A percentile compares a stretch with the other conserved stretches of the same genome.
These are phyloP conservation scores for Paramuricea clavata DNA, from an alignment of 92 coral and sea anemone species.

Conservation along the genomic window DNA sequence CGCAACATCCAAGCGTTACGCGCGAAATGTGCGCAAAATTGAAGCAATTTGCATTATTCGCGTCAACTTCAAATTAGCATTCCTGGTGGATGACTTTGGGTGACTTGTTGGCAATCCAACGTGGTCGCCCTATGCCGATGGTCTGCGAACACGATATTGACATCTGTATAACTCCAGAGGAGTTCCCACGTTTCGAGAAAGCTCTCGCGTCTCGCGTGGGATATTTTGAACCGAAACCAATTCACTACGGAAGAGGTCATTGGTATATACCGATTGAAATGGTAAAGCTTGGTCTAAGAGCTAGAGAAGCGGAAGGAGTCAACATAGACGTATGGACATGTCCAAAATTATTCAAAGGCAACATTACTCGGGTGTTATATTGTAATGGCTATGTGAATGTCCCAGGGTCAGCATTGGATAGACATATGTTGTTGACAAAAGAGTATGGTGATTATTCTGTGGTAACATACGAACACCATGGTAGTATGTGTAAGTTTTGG, in stretches of 20 bases:
- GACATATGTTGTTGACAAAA: conserved; percentile 39
- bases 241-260: conserved; percentile 17
- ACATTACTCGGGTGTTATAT: too few species aligned
- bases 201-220: conserved; percentile 43
- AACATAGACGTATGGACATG: conserved; percentile 44
- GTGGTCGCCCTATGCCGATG: too few species aligned
- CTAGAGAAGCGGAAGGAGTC: too few species aligned
- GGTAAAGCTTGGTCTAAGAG: too few species aligned
- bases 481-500: conserved; percentile 57
- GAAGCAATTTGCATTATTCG: too few species aligned
- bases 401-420: conserved; percentile 35
- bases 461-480: conserved; percentile 62
- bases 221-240: conserved; percentile 49
- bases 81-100: conserved; percentile 69
- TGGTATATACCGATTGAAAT: conserved; percentile 63
- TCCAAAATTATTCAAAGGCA: conserved; percentile 1
- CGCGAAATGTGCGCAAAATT: too few species aligned
- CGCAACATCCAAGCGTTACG: too few species aligned
- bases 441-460: too few species aligned
- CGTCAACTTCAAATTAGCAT: conserved; percentile 19
- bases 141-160: conserved; percentile 79
- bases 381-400: conserved; percentile 61
- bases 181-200: conserved; percentile 53
- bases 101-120: too few species aligned
- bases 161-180: conserved; percentile 60